Evolutionary conservation across 2,888 invertebrate species (phyloP).

Genomic region (Clepsis dumicolana): DNA sequence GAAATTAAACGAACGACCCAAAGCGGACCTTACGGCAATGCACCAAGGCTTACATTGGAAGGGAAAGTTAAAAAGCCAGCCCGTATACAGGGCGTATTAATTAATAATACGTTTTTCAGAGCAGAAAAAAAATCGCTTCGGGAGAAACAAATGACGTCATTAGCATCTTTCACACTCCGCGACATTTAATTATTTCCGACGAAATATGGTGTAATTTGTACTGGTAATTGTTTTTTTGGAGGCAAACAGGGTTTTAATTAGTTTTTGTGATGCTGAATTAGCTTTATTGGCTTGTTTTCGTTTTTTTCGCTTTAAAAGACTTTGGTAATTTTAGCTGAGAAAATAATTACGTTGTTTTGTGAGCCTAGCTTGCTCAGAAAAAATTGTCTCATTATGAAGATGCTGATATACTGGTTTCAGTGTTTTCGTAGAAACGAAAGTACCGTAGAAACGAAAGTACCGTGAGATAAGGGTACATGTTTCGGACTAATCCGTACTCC

Average conservation of each 20-base stretch:
- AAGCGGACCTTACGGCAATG: constrained; percentile 10
- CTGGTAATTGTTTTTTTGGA: constrained; percentile 36
- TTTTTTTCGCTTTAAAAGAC: background rate
- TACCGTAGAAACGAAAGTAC: no score
- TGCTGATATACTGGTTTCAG: no score
- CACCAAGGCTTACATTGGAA: background rate
- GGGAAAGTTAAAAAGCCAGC: constrained; percentile 6
- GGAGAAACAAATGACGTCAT: constrained; percentile 51
- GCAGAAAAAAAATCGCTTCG: constrained; percentile 46
- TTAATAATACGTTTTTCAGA: constrained; percentile 49
- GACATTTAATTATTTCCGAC: constrained; percentile 47
- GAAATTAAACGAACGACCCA: constrained; percentile 13
- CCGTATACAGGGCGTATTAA: constrained; percentile 44
- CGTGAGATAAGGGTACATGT: no score
- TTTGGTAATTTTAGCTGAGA: background rate
- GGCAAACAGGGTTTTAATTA: constrained; percentile 36
- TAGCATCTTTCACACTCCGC: constrained; percentile 46
- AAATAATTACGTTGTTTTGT: no score
- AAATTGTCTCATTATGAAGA: no score
- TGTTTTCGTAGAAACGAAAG: no score
- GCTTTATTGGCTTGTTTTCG: constrained; percentile 12
- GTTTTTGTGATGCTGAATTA: constrained; percentile 17
- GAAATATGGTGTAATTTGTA: constrained; percentile 42
- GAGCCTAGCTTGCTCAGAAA: no score
- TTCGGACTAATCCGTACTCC: no score